These are phyloP conservation scores for Apostichopus leukothele DNA, from an alignment of 53 echinoderm and acorn worm species.

Conservation along the genomic window DNA sequence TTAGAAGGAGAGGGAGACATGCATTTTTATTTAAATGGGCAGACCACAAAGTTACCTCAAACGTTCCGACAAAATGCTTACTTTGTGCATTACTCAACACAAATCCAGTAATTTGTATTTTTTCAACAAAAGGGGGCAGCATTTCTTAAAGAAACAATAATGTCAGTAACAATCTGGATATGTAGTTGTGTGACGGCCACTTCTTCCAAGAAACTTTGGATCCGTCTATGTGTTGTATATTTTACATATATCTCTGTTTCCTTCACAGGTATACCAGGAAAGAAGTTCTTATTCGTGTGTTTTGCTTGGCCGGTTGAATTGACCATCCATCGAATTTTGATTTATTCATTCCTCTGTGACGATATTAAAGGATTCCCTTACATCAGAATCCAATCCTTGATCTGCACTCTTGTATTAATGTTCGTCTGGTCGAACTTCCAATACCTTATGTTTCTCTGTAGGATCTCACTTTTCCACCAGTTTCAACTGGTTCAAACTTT, in stretches of 20 bases:
- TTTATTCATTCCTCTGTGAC: neutral
- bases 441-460: conserved; percentile 29
- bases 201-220: too few relatives aligned
- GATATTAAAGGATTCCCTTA: neutral
- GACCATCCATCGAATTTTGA: neutral
- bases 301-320: conserved; percentile 1
- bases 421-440: conserved; percentile 22
- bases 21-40: too few relatives aligned
- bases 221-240: too few relatives aligned
- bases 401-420: conserved; percentile 5
- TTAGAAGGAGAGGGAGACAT: too few relatives aligned
- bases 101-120: too few relatives aligned
- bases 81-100: too few relatives aligned
- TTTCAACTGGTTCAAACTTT: neutral
- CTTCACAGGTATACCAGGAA: conserved; percentile 4
- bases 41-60: too few relatives aligned
- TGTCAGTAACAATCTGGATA: too few relatives aligned
- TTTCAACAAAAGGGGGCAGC: too few relatives aligned
- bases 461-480: neutral
- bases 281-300: neutral
- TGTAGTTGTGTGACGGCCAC: too few relatives aligned
- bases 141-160: too few relatives aligned
- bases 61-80: too few relatives aligned
- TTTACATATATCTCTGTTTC: neutral
- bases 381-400: neutral